These are phyloP conservation scores for Mesochorus sp. DNA, from an alignment of 2,888 invertebrate genomes.

Conservation along the genomic window DNA sequence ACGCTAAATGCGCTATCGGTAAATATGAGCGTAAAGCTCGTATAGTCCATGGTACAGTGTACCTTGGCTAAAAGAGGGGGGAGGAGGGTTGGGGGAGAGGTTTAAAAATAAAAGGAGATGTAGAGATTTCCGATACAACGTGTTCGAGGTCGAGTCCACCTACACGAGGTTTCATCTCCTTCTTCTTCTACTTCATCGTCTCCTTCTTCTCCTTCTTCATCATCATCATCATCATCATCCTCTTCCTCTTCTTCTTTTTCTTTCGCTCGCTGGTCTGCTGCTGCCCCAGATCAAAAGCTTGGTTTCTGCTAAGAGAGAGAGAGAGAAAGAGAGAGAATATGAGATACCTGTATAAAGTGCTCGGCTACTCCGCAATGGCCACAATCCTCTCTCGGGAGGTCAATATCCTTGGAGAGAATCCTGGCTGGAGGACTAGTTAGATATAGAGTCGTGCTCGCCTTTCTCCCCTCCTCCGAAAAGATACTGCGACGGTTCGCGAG, in stretches of 20 bases:
- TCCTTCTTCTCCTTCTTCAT: slow-evolving; percentile 44
- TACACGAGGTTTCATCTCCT: slow-evolving; percentile 53
- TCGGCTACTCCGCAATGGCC: slow-evolving; percentile 27
- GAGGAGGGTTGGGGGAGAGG: neutral
- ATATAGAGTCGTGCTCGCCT: slow-evolving; percentile 34
- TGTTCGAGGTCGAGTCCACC: slow-evolving; percentile 56
- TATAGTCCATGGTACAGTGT: slow-evolving; percentile 52
- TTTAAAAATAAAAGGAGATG: slow-evolving; percentile 44
- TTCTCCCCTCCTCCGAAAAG: slow-evolving; percentile 6
- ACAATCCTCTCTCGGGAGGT: slow-evolving; percentile 39
- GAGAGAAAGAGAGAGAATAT: slow-evolving; percentile 30
- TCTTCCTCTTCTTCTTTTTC: slow-evolving; percentile 37
- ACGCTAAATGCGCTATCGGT: slow-evolving; percentile 6
- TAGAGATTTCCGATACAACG: slow-evolving; percentile 51
- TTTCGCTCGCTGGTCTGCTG: slow-evolving; percentile 21
- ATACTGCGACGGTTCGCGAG: slow-evolving; percentile 6
- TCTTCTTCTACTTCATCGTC: slow-evolving; percentile 31
- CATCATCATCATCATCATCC: slow-evolving; percentile 13
- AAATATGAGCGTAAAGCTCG: slow-evolving; percentile 21
- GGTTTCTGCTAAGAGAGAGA: slow-evolving; percentile 11
- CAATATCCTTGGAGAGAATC: slow-evolving; percentile 57
- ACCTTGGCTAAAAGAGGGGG: slow-evolving; percentile 30
- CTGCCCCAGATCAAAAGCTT: slow-evolving; percentile 49
- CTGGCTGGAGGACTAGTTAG: slow-evolving; percentile 58
- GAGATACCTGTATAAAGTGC: slow-evolving; percentile 61